These are phyloP conservation scores for Hydrolagus colliei DNA, from an alignment of 2,797 vertebrate species.

Conservation along the genomic window DNA sequence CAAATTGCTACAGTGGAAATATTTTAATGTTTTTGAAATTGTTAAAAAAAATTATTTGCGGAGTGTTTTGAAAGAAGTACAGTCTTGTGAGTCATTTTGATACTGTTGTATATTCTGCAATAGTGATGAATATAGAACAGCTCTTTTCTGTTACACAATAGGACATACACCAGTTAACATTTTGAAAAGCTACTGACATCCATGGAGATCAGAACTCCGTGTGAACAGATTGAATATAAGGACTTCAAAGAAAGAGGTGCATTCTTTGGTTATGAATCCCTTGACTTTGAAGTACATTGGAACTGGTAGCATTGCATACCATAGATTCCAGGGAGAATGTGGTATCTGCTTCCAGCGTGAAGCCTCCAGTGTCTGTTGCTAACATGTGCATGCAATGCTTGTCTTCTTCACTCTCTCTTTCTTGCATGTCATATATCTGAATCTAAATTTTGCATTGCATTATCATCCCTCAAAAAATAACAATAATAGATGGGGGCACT, in stretches of 20 bases:
- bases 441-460: too few relatives aligned
- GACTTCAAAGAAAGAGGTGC: neutral
- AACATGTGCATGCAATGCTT: neutral
- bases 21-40: too few relatives aligned
- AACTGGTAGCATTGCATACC: neutral
- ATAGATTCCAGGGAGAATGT: neutral
- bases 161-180: neutral
- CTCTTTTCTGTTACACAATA: too few relatives aligned
- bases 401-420: neutral
- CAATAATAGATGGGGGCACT: too few relatives aligned
- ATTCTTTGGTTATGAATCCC: neutral
- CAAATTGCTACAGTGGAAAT: too few relatives aligned
- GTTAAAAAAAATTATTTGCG: too few relatives aligned
- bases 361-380: neutral
- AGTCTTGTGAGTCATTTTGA: too few relatives aligned
- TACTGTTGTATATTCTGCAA: too few relatives aligned
- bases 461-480: too few relatives aligned
- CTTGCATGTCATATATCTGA: too few relatives aligned
- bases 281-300: neutral
- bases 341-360: neutral
- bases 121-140: too few relatives aligned
- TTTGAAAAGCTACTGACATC: neutral
- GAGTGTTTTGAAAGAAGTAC: too few relatives aligned
- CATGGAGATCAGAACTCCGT: neutral
- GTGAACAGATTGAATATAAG: neutral